Base-by-base conservation (phyloP, 2,113 vertebrate genomes). In the Anser cygnoides region DNA sequence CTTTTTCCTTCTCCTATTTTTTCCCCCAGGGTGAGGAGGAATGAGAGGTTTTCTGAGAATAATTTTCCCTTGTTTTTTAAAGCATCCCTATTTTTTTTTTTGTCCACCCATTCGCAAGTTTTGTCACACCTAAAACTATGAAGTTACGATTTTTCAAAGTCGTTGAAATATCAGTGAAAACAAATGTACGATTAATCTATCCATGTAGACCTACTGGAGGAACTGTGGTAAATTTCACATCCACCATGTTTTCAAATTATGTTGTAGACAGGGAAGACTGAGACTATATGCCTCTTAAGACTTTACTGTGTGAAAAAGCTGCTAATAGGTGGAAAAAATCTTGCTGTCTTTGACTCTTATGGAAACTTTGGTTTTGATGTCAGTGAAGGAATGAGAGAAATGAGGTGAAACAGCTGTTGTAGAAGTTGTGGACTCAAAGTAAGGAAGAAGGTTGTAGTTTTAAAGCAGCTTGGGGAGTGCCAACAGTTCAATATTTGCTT, bases 41-140 rank as follows among this genome's bases (percentile, higher is more conserved):
- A 74, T 44, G 7, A 73, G 6, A 59, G 6, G 9, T 39, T 39
- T 35, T 13, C 12, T 39, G 5, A 16, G 35, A 82, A 6, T 3
- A 43, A 20, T 19, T 44, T 75, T 70, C 80, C 49, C 16, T 55
- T 55, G 26, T 7, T 37, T 41, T 77, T 77, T 46, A 5, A 73
- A 80, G 3, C 3, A 35, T 3, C 0, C 4, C 0, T 59, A 8
- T 49, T 49, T 49, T 49, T 49, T 49, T 46, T 21, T 2, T 13
- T 12, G 11, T 8, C 5, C 16, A 13, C 11, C 8, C 8, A 10
- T 54, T 66, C 43, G 35, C 2, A 14, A 8, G 6, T 49, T 66
- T 44, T 57, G 26, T 52, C 18, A 28, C 5, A 50, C n/a, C 17
- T 52, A 37, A 37, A 37, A 37, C 35, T 46, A 9, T n/a, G n/a